Evolutionary conservation across 1,140 invertebrate species (phyloP).

Genomic region (Euborellia annulipes): DNA sequence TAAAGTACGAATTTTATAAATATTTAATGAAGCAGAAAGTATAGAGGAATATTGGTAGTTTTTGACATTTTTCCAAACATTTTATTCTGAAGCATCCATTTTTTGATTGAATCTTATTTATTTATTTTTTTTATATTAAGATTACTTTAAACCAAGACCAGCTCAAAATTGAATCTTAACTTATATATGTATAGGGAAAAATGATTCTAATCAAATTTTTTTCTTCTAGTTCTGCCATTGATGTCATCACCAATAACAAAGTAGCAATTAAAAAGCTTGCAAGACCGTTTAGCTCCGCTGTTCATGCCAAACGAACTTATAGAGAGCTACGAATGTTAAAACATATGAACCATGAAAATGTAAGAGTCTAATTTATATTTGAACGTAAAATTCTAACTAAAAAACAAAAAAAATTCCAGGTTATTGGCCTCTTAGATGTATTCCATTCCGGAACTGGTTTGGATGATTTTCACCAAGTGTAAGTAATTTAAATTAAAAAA

Average conservation of each 20-base stretch:
- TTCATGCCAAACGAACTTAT: conserved; percentile 97
- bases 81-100: neutral
- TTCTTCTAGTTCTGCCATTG: conserved; percentile 58
- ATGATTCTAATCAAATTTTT: conserved; percentile 15
- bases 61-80: neutral
- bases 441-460: conserved; percentile 66
- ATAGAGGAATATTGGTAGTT: neutral
- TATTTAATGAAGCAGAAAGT: neutral
- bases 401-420: too few relatives aligned
- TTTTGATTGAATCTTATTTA: neutral
- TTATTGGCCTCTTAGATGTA: conserved; percentile 87
- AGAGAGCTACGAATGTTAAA: conserved; percentile 91
- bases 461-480: conserved; percentile 75
- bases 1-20: neutral
- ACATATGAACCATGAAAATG: conserved; percentile 99
- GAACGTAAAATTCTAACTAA: too few relatives aligned
- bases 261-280: conserved; percentile 97
- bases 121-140: too few relatives aligned
- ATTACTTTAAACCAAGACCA: too few relatives aligned
- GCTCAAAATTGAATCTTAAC: conserved; percentile 4
- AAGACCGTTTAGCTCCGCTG: conserved; percentile 92
- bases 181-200: conserved; percentile 8
- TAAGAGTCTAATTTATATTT: too few relatives aligned
- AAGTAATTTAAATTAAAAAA: conserved; percentile 30
- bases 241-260: conserved; percentile 56